phyloP scores from a whole-genome alignment of 2,113 vertebrate genomes.

The Gallinago undulata region DNA sequence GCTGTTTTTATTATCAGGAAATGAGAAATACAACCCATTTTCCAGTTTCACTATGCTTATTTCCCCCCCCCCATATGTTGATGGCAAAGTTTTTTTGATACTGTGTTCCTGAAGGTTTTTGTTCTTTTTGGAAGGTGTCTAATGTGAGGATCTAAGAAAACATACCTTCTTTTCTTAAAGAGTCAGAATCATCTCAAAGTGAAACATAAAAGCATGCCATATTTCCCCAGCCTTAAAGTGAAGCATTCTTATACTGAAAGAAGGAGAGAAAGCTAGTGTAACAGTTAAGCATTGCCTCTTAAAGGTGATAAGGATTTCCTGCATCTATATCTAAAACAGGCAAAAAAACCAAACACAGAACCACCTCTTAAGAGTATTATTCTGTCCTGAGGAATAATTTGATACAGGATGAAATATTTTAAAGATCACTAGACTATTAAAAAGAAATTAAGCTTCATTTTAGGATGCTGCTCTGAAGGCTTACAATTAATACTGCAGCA shows the following conservation, averaged over 20 bases:
- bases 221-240: neutral
- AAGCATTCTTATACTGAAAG: neutral
- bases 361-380: neutral
- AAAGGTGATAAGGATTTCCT: neutral
- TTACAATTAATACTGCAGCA: neutral
- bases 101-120: neutral
- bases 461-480: neutral
- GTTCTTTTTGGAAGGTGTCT: neutral
- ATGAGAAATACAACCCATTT: neutral
- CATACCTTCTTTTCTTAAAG: neutral
- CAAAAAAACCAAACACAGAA: neutral
- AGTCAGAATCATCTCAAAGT: neutral
- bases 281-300: neutral
- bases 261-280: neutral
- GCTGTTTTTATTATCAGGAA: neutral
- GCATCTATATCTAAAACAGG: neutral
- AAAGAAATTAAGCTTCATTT: neutral
- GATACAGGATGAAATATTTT: accelerated
- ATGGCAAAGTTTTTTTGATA: neutral
- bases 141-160: neutral
- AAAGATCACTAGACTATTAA: neutral
- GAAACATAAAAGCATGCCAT: neutral
- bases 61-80: neutral
- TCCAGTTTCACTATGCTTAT: neutral
- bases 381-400: neutral